Conservation (phyloP, 2,888 invertebrate genomes). For the Agrochola lychnidis region DNA sequence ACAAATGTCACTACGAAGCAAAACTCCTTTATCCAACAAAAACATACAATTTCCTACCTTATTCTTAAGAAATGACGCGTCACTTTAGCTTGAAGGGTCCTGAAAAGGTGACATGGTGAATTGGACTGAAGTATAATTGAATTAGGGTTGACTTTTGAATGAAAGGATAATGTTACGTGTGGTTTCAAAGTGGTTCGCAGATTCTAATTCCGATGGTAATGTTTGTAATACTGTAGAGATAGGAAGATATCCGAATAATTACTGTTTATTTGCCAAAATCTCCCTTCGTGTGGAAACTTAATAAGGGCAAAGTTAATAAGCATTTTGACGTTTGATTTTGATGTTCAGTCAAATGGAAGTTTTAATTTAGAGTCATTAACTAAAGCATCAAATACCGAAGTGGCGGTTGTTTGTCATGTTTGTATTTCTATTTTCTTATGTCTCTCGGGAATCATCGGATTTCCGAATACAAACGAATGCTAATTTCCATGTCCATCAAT, state of each 20-base stretch:
- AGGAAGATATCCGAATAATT: constrained; percentile 54
- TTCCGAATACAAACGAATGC: no score
- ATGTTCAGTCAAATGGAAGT: constrained; percentile 17
- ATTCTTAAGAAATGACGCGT: constrained; percentile 42
- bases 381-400: neutral
- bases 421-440: no score
- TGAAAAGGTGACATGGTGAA: constrained; percentile 42
- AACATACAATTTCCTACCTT: constrained; percentile 53
- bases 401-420: neutral
- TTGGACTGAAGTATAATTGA: constrained; percentile 36
- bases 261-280: constrained; percentile 66
- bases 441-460: no score
- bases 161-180: constrained; percentile 42
- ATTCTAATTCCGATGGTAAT: constrained; percentile 66
- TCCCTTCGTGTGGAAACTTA: constrained; percentile 58
- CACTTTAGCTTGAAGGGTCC: constrained; percentile 32
- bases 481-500: no score
- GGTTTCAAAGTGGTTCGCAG: constrained; percentile 55
- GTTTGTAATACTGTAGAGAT: constrained; percentile 55
- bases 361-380: constrained; percentile 40
- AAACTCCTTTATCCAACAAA: constrained; percentile 55
- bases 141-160: constrained; percentile 58
- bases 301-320: constrained; percentile 58
- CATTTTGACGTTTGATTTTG: constrained; percentile 40
- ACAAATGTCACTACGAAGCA: constrained; percentile 67